A percentile compares a stretch with the other conserved stretches of the same genome.
phyloP scores from a whole-genome alignment of 2,888 invertebrate genomes.

The Phytoseiulus persimilis region DNA sequence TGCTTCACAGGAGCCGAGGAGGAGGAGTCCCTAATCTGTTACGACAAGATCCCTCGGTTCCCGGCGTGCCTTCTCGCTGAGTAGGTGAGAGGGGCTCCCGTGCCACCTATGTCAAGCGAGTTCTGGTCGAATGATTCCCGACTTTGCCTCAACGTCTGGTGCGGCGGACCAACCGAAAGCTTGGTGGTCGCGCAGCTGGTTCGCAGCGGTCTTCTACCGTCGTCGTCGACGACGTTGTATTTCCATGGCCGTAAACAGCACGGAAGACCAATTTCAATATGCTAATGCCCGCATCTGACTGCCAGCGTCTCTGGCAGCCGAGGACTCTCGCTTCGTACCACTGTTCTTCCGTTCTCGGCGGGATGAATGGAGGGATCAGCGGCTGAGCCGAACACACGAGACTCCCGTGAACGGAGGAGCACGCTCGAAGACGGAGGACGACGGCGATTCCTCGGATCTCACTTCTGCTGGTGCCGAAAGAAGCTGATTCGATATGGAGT shows the following conservation, averaged over 20 bases:
- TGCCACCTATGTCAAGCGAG: not conserved
- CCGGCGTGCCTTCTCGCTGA: not conserved
- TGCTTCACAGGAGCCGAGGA: not conserved
- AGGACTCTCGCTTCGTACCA: not conserved
- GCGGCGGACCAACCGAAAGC: not conserved
- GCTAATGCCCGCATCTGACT: not conserved
- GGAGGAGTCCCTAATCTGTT: not conserved
- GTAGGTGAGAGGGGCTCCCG: not conserved
- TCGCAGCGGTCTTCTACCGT: not conserved
- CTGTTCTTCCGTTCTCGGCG: not conserved
- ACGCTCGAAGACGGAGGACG: not conserved
- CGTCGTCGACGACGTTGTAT: not conserved
- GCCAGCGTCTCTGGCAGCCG: not conserved
- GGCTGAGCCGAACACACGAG: not conserved
- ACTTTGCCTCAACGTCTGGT: not conserved
- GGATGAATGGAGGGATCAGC: not conserved
- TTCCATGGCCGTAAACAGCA: not conserved
- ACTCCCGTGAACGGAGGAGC: not conserved
- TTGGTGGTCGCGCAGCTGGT: not conserved
- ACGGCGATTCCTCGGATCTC: not conserved
- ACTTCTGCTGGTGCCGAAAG: not conserved
- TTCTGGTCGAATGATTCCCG: not conserved
- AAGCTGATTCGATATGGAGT: not conserved
- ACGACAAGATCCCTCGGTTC: not conserved
- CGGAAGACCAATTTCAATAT: constrained; percentile 5